A percentile compares a stretch with the other conserved stretches of the same genome.
Evolutionary conservation across 2,797 vertebrate genomes (phyloP).

Genomic region (Hydrocynus forskahlii): DNA sequence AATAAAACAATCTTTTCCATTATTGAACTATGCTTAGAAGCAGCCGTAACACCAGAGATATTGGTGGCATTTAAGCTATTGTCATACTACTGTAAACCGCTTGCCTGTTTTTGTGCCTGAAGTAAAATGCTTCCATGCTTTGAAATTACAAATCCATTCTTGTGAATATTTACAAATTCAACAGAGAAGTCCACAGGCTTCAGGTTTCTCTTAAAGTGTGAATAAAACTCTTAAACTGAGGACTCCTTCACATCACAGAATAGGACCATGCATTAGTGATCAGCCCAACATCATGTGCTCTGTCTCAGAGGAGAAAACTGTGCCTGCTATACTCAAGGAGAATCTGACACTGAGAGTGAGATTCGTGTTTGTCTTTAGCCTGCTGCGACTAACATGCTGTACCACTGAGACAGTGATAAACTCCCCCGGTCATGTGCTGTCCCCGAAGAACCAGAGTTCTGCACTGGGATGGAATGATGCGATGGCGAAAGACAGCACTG

Average conservation of each 20-base stretch:
- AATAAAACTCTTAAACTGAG: background rate
- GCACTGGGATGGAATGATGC: constrained; percentile 9
- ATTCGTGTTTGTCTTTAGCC: background rate
- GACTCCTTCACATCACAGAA: constrained; percentile 45
- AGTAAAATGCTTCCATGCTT: background rate
- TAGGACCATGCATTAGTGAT: constrained; percentile 55
- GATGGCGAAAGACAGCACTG: constrained; percentile 27
- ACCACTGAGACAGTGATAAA: constrained; percentile 58
- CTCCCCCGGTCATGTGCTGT: constrained; percentile 14
- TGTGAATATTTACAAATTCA: background rate
- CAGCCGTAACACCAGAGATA: background rate
- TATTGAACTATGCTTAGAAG: background rate
- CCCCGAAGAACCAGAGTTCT: constrained; percentile 2
- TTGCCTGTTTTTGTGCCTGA: background rate
- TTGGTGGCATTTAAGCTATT: background rate
- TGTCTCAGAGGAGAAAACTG: constrained; percentile 30
- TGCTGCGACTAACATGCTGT: constrained; percentile 70
- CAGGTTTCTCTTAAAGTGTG: background rate
- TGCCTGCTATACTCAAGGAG: constrained; percentile 56
- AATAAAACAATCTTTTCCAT: background rate
- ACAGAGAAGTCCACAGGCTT: background rate
- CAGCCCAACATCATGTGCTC: constrained; percentile 52
- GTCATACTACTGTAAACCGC: background rate
- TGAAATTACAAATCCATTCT: background rate
- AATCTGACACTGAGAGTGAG: constrained; percentile 38